Evolutionary conservation across 2,113 vertebrate genomes (phyloP).

Genomic region (Psephotus haematonotus): DNA sequence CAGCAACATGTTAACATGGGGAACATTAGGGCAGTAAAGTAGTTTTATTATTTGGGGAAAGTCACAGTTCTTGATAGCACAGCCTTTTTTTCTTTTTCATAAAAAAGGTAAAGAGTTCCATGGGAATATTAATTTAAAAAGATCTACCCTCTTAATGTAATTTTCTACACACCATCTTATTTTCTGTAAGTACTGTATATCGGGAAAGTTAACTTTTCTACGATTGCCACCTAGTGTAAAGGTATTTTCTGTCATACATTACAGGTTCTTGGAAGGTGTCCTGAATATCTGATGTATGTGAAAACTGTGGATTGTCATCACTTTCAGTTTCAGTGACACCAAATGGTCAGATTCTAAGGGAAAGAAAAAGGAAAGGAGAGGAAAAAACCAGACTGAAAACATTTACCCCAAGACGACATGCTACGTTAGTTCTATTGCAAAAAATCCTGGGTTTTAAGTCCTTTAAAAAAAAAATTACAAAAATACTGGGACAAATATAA

Average conservation of each 20-base stretch:
- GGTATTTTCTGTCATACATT: conserved; percentile 83
- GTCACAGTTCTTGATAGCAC: conserved; percentile 91
- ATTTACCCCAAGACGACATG: conserved; percentile 83
- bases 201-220: conserved; percentile 78
- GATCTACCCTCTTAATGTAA: conserved; percentile 85
- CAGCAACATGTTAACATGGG: conserved; percentile 96
- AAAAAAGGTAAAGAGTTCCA: conserved; percentile 75
- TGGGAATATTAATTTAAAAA: conserved; percentile 80
- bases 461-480: conserved; percentile 86
- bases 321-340: conserved; percentile 77
- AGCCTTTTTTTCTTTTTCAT: conserved; percentile 74
- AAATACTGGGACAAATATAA: conserved; percentile 99
- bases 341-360: conserved; percentile 77
- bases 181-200: conserved; percentile 70
- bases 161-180: conserved; percentile 81
- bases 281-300: conserved; percentile 81
- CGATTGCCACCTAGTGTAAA: conserved; percentile 83
- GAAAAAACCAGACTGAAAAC: conserved; percentile 64
- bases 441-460: conserved; percentile 83
- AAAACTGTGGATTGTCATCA: conserved; percentile 85
- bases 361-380: conserved; percentile 35
- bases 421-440: conserved; percentile 91
- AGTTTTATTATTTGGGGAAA: conserved; percentile 90
- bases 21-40: conserved; percentile 89
- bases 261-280: conserved; percentile 82